A percentile compares a stretch with the other conserved stretches of the same genome.
Evolutionary conservation across 2,888 invertebrate genomes (phyloP).

Genomic region (Eueremaeus valkanovi): DNA sequence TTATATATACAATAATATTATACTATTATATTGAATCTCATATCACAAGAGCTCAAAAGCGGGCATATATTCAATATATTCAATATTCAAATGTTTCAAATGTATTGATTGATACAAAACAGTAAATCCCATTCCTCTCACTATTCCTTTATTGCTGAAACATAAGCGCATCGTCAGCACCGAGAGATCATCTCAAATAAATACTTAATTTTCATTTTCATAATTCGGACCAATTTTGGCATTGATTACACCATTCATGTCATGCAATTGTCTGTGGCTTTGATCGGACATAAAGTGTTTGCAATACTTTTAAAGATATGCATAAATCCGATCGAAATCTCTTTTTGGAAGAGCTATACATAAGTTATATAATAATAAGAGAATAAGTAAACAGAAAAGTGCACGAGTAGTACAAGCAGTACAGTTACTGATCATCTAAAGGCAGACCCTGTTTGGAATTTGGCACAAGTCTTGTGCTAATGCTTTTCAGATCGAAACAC

Average conservation of each 20-base stretch:
- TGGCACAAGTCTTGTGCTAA: conserved; percentile 20
- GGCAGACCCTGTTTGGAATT: conserved; percentile 16
- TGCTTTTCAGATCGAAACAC: conserved; percentile 19
- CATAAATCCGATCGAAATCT: conserved; percentile 21
- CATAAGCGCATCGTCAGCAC: conserved; percentile 26
- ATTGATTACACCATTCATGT: conserved; percentile 21
- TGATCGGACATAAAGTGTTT: not conserved
- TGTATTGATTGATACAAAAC: too few relatives aligned
- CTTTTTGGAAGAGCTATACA: conserved; percentile 20
- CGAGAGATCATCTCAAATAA: conserved; percentile 9
- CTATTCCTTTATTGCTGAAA: conserved; percentile 33
- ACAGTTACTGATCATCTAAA: not conserved
- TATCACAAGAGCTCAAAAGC: conserved; percentile 8
- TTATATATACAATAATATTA: too few relatives aligned
- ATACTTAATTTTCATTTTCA: conserved; percentile 5
- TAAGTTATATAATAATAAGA: too few relatives aligned
- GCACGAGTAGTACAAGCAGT: not conserved
- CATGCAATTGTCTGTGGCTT: not conserved
- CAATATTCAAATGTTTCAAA: too few relatives aligned
- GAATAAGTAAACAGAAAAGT: conserved; percentile 21
- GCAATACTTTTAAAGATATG: conserved; percentile 21
- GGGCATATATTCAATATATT: not conserved
- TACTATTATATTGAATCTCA: too few relatives aligned
- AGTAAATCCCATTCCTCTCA: conserved; percentile 18
- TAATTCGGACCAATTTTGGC: conserved; percentile 34